A percentile compares a stretch with the other conserved stretches of the same genome.
Conservation (phyloP, 2,797 vertebrate genomes). For the Squalus acanthias region DNA sequence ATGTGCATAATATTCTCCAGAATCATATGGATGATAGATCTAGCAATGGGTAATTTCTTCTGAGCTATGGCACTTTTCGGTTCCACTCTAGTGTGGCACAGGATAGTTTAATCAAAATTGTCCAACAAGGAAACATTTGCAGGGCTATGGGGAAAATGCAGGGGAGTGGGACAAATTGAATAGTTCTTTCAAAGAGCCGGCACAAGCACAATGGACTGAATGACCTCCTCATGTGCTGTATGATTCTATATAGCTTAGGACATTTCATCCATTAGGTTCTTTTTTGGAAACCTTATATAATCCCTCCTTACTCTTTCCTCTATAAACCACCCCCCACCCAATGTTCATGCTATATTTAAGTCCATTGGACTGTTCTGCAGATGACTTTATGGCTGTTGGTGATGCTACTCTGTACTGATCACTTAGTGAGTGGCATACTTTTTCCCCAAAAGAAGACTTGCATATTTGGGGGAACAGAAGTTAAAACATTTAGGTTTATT, state of each 20-base stretch:
- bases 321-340: background rate
- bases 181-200: too few relatives aligned
- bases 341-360: background rate
- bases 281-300: background rate
- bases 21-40: too few relatives aligned
- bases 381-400: background rate
- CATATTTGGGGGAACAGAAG: too few relatives aligned
- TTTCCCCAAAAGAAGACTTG: too few relatives aligned
- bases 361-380: background rate
- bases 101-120: background rate
- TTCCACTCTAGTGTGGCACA: background rate
- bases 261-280: background rate
- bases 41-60: background rate
- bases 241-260: too few relatives aligned
- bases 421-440: too few relatives aligned
- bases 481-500: background rate
- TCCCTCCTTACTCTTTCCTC: background rate
- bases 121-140: background rate
- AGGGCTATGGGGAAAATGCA: too few relatives aligned
- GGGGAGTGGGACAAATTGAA: too few relatives aligned
- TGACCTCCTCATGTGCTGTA: too few relatives aligned
- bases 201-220: too few relatives aligned
- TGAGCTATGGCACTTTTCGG: background rate
- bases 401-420: background rate
- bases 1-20: background rate